Base-by-base conservation (phyloP, 2,888 invertebrate genomes). In the Masnerella sp. region DNA sequence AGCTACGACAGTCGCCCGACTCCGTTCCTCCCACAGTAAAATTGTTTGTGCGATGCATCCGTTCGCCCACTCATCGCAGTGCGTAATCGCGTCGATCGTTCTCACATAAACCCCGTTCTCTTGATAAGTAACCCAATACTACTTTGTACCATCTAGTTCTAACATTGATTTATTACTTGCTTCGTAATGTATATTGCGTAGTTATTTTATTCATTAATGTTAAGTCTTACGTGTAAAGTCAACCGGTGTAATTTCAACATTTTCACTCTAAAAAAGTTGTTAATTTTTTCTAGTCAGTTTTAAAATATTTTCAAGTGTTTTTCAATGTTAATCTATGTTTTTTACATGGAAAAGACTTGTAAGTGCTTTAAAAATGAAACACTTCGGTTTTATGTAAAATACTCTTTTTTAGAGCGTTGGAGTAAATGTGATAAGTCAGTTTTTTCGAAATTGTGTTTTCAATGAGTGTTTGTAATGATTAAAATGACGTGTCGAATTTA, bases 121-220 rank as follows among this genome's bases (percentile, higher is more conserved):
- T 67, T 58, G 47, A 43, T 62, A 64, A 58, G 59, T 74, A 69
- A 74, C 40, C 49, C 67, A 70, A 70, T 47, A 59, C 71, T 75
- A 75, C 64, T 75, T 72, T 68, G 75, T 72, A 72, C 75, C 71
- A 71, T 64, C 75, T 75, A 75, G 40, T 54, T 72, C 75, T 75
- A 75, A 75, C 75, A 75, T 34, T 71, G 68, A 75, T 68, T 72
- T 75, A 72, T 75, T 69, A 74, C 65, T 59, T 51, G 30, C 56
- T 70, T 71, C 68, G 34, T 72, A 54, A 62, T 64, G 51, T 71
- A 75, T 75, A 75, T 75, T 59, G 75, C 58, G 18, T 71, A 52
- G 40, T 71, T 45, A 70, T 58, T 74, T 64, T 45, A 18, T 64
- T 58, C 30, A 38, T 64, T 54, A 58, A 70, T 49, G 25, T 42